A percentile compares a stretch with the other conserved stretches of the same genome.
These are phyloP conservation scores for Cyanoderma ruficeps DNA, from an alignment of 2,113 vertebrate species.

Conservation along the genomic window DNA sequence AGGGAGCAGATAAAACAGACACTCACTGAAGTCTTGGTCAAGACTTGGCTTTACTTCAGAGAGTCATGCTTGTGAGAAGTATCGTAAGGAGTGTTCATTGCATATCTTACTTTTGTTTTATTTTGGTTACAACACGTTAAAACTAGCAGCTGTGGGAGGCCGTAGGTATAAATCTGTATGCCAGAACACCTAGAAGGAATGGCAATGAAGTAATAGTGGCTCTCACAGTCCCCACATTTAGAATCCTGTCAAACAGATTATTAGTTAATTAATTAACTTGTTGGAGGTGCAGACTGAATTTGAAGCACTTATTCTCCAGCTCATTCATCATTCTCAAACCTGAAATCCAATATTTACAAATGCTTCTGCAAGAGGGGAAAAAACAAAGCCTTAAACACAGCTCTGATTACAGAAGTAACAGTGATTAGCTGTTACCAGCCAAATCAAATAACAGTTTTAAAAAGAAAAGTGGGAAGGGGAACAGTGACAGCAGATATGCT, in stretches of 20 bases:
- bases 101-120: background rate
- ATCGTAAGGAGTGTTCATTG: background rate
- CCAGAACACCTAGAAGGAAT: background rate
- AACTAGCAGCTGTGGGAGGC: background rate
- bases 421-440: background rate
- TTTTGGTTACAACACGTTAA: background rate
- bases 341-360: background rate
- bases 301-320: background rate
- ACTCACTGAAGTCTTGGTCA: background rate
- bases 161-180: background rate
- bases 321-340: background rate
- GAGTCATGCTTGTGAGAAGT: background rate
- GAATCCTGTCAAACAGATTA: background rate
- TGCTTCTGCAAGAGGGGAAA: background rate
- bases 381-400: background rate
- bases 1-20: background rate
- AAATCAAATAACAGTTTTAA: background rate
- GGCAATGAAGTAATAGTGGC: background rate
- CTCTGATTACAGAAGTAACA: background rate
- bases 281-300: background rate
- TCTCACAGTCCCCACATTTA: background rate
- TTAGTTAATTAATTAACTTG: background rate
- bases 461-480: background rate
- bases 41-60: background rate
- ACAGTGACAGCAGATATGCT: background rate